These are phyloP conservation scores for Drosophila parvula DNA, from an alignment of 1,140 invertebrate species.

Conservation along the genomic window DNA sequence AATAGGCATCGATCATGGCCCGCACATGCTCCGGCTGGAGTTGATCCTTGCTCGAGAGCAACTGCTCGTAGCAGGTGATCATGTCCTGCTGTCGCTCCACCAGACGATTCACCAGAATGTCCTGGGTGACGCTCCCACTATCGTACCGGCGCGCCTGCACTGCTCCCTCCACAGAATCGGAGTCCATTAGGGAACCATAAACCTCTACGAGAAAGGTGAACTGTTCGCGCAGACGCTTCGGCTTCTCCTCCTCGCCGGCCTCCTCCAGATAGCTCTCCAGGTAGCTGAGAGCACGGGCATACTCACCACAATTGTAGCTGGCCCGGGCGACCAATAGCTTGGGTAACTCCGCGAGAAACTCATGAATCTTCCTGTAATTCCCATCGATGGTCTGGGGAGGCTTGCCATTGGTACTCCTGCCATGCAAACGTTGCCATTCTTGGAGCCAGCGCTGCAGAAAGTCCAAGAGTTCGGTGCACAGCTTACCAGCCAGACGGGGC, in stretches of 20 bases:
- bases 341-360: constrained; percentile 87
- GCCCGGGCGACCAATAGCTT: constrained; percentile 88
- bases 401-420: constrained; percentile 57
- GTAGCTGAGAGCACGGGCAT: constrained; percentile 90
- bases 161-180: constrained; percentile 90
- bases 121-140: constrained; percentile 87
- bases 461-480: constrained; percentile 89
- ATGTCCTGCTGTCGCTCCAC: constrained; percentile 90
- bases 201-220: constrained; percentile 88
- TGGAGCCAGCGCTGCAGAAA: constrained; percentile 90
- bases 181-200: constrained; percentile 90
- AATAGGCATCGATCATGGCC: constrained; percentile 88
- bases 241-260: constrained; percentile 80
- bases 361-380: constrained; percentile 82
- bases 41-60: constrained; percentile 85
- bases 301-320: constrained; percentile 89
- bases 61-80: constrained; percentile 90
- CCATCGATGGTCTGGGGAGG: constrained; percentile 60
- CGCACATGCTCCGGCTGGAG: constrained; percentile 76
- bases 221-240: constrained; percentile 86
- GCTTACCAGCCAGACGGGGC: constrained; percentile 85
- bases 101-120: constrained; percentile 90
- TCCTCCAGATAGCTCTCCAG: constrained; percentile 88
- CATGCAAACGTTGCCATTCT: constrained; percentile 85
- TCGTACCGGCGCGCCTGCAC: constrained; percentile 87